Base-by-base conservation (phyloP, 1,140 invertebrate species). In the Drosophila pectinifera region DNA sequence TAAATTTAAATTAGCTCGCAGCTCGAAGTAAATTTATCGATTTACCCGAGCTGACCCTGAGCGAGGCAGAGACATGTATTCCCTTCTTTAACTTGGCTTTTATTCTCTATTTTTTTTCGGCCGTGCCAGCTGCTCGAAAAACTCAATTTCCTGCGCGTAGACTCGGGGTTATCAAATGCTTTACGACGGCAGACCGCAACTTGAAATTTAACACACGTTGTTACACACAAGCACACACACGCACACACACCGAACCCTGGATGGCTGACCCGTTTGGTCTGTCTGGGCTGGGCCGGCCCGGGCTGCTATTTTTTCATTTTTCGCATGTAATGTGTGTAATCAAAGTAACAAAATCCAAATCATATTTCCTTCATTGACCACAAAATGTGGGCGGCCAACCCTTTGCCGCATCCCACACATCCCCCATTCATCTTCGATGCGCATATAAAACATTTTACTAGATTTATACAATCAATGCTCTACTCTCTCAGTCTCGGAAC, bases 311-410 rank as follows among this genome's bases (percentile, higher is more conserved):
- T 86, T 88, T 86, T 88, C 83, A 88, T 80, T 89, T 88, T 83
- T 89, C 84, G 64, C 84, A 80, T 89, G 84, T 89, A 89, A 89
- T 89, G 84, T 89, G 84, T 89, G 84, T 89, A 89, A 89, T 89
- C 84, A 89, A 89, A 89, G 84, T 89, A 89, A 78, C 84, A 89
- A 89, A 89, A 89, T 89, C 84, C 84, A 89, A 89, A 89, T 89
- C 84, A 89, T 89, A 89, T 89, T 89, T 89, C 84, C 84, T 89
- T 84, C 84, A 89, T 89, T 89, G 84, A 89, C 84, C 84, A 89
- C 84, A 89, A 80, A 88, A 83, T 86, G 82, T 72, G 73, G 68
- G 75, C 63, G 73, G 39, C 22, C 80, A 85, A 85, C 81, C 81
- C 84, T 86, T 86, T 82, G 57, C 42, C 59, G 14, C 20, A 56